Evolutionary conservation across 1,140 invertebrate genomes (phyloP), one percentile per base, ranked within the genome.

Genomic region (Gonioctena quinquepunctata): DNA sequence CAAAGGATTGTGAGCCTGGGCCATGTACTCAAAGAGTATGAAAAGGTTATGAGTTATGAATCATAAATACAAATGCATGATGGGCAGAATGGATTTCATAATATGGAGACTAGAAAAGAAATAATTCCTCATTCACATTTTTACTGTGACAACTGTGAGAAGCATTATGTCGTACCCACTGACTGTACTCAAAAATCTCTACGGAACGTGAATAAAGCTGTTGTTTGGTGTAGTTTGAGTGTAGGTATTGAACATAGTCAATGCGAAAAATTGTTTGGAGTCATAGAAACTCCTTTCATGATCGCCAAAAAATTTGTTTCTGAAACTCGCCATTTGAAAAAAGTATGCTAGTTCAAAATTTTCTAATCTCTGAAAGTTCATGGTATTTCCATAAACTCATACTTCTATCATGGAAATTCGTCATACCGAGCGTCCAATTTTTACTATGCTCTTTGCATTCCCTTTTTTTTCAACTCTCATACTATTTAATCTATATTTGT

Each of bases 11-110:
- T 54, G 50, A 54, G 18, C 50, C 50, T 54, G 50, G 50, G 50
- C 18, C 50, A 54, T 54, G 50, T 54, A 54, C 50, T 54, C 21
- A 54, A 54, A 54, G 18, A 54, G 50, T 54, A 54, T 54, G 50
- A 54, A 54, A 54, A 54, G 33, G n/a, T n/a, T n/a, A n/a, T n/a
- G n/a, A 13, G 50, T 54, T 54, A 7, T 54, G 50, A 54, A 54
- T 54, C 50, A 54, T 54, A 21, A 54, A 54, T 54, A 54, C 18
- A 54, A 54, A 54, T 54, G 50, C 18, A 54, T 18, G 50, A 54
- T 54, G 50, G 50, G 18, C 13, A 54, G 50, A 3, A 54, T 54
- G 50, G 18, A 21, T 21, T 54, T 54, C 50, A 54, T 54, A 13
- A 54, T n/a, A 54, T n/a, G n/a, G 50, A 54, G 50, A 54, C 18